phyloP scores from a whole-genome alignment of 1,140 invertebrate species.

The Caenorhabditis latens region DNA sequence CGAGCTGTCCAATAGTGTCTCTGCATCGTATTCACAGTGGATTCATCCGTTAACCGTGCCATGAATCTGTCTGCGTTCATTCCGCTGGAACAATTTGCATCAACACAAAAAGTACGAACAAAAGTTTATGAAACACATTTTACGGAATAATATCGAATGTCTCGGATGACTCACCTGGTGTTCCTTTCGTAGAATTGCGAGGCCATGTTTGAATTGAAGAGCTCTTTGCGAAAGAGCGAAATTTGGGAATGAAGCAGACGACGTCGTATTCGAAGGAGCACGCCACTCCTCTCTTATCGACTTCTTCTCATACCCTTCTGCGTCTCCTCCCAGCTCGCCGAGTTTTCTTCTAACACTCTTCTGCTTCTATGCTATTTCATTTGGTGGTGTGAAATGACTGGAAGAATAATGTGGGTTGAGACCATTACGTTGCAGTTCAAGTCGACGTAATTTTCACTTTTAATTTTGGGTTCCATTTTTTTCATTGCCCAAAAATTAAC shows the following conservation, averaged over 20 bases:
- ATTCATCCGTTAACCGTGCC: slow-evolving; percentile 79
- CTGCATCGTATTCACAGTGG: slow-evolving; percentile 86
- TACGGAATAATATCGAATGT: too few relatives aligned
- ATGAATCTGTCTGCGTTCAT: slow-evolving; percentile 78
- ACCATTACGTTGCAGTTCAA: neutral
- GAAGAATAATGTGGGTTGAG: neutral
- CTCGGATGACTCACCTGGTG: slow-evolving; percentile 65
- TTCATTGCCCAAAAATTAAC: too few relatives aligned
- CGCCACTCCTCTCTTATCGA: slow-evolving; percentile 9
- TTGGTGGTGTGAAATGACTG: neutral
- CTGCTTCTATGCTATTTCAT: neutral
- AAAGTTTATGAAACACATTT: neutral
- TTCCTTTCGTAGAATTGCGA: slow-evolving; percentile 58
- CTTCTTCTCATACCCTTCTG: slow-evolving; percentile 9
- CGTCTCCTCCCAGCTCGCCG: neutral
- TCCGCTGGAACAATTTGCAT: slow-evolving; percentile 65
- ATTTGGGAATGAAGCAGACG: slow-evolving; percentile 28
- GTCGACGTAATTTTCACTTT: too few relatives aligned
- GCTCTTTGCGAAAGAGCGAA: slow-evolving; percentile 16
- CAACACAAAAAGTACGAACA: neutral
- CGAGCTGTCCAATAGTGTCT: slow-evolving; percentile 99
- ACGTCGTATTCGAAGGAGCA: slow-evolving; percentile 7
- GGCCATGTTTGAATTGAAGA: slow-evolving; percentile 51
- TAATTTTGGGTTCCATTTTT: too few relatives aligned
- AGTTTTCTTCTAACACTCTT: neutral